Base-by-base conservation (phyloP, 2,888 invertebrate genomes). In the Atethmia centrago region DNA sequence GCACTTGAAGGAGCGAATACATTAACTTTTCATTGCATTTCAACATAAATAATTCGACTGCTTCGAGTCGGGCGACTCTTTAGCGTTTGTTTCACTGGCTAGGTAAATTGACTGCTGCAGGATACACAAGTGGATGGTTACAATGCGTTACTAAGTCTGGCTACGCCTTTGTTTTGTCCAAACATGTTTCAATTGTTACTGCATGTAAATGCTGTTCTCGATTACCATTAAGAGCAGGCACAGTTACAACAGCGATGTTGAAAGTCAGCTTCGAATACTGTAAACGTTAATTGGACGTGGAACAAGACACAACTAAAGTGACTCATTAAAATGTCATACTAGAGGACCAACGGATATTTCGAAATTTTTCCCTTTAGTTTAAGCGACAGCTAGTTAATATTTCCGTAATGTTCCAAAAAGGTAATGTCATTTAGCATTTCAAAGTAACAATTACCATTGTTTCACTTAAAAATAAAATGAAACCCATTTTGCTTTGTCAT, bases 121-220 rank as follows among this genome's bases (percentile, higher is more conserved):
- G 78, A 75, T 71, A 79, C 55, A 76, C 74, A 82, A 86, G 81
- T 84, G 76, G 81, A 80, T 80, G 73, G 77, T 78, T 78, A 88
- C 87, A 88, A 87, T 88, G 80, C 81, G 78, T 86, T 86, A 85
- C 85, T 83, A 81, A 79, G 82, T 79, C 87, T 79, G 88, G 89
- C 86, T 90, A 90, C 89, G 91, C 92, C 92, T 94, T 94, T 94
- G 93, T 94, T 92, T 92, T 89, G 93, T 92, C 91, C 85, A 89
- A 91, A 90, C 91, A 91, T 91, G 91, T 92, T 92, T 89, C 92
- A 90, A 92, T 93, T 92, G 92, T 92, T 90, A 87, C 88, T 87
- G 82, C 88, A 94, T 94, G 94, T 93, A 92, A 93, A 94, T 92
- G 90, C 89, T 92, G 90, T 81, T 89, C 92, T 88, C 90, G 92